Evolutionary conservation across 30 jellyfish, hydroid and myxozoan species (phyloP).

Genomic region (Aurelia sp.): DNA sequence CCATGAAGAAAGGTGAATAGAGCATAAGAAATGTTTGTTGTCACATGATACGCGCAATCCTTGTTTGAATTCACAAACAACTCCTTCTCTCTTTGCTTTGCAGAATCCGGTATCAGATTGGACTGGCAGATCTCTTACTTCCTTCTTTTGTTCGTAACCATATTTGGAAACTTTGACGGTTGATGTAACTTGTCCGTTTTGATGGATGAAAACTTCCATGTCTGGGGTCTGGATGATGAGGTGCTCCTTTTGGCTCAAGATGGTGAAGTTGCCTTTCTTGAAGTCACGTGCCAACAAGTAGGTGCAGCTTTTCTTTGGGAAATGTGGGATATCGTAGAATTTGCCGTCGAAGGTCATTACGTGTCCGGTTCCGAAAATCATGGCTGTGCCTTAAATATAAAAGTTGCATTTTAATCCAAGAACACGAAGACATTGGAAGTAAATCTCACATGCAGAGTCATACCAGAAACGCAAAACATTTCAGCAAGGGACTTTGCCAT

Average conservation of each 20-base stretch:
- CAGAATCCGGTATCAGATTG: conserved; percentile 80
- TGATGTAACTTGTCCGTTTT: conserved; percentile 76
- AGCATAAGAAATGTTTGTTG: conserved; percentile 78
- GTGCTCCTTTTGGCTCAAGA: conserved; percentile 88
- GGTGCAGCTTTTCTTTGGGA: conserved; percentile 81
- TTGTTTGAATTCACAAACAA: conserved; percentile 79
- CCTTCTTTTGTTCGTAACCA: conserved; percentile 56
- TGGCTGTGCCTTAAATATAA: conserved; percentile 68
- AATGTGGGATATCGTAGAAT: conserved; percentile 79
- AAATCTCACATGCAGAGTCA: too few relatives aligned
- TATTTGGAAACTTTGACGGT: conserved; percentile 46
- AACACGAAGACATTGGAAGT: too few relatives aligned
- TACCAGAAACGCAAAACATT: too few relatives aligned
- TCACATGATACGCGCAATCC: conserved; percentile 78
- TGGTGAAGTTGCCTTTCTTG: conserved; percentile 81
- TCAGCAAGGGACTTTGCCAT: too few relatives aligned
- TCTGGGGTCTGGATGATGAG: conserved; percentile 91
- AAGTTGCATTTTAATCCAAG: too few relatives aligned
- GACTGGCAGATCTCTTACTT: conserved; percentile 82
- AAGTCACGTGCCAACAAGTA: conserved; percentile 97
- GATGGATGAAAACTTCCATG: conserved; percentile 80
- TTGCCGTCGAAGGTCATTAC: conserved; percentile 95
- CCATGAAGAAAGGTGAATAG: conserved; percentile 83
- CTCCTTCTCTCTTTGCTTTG: conserved; percentile 37
- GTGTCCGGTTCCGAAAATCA: conserved; percentile 91